phyloP scores from a whole-genome alignment of 2,888 invertebrate genomes.

The Nomada hirtipes region DNA sequence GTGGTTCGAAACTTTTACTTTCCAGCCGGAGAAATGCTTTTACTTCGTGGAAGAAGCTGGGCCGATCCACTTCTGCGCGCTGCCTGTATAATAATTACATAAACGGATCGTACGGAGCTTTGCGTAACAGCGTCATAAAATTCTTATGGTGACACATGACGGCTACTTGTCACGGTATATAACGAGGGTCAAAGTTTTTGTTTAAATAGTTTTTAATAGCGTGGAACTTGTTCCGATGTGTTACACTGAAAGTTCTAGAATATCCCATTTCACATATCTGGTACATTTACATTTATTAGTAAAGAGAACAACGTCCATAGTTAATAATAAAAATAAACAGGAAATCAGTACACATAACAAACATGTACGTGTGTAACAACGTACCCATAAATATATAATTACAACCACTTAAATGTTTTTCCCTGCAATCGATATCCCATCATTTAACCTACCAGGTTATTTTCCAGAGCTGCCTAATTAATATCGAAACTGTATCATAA shows the following conservation, averaged over 20 bases:
- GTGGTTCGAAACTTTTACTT: neutral
- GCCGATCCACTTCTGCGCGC: neutral
- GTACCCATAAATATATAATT: neutral
- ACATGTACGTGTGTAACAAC: neutral
- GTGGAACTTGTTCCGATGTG: no score
- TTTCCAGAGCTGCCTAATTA: neutral
- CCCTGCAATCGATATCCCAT: neutral
- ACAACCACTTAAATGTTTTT: no score
- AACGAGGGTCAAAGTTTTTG: neutral
- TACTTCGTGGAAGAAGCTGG: neutral
- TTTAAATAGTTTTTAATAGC: neutral
- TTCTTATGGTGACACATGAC: neutral
- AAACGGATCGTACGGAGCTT: neutral
- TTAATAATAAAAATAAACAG: neutral
- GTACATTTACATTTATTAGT: neutral
- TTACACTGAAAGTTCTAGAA: no score
- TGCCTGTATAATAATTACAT: conserved; percentile 13
- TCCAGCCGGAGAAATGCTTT: neutral
- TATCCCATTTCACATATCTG: no score
- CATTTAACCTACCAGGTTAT: neutral
- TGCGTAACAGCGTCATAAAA: conserved; percentile 15
- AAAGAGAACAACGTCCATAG: neutral
- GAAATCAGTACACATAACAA: neutral
- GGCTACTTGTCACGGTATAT: neutral
- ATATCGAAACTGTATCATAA: neutral